phyloP scores from a whole-genome alignment of 2,797 vertebrate species.

The Poeciliopsis infans region DNA sequence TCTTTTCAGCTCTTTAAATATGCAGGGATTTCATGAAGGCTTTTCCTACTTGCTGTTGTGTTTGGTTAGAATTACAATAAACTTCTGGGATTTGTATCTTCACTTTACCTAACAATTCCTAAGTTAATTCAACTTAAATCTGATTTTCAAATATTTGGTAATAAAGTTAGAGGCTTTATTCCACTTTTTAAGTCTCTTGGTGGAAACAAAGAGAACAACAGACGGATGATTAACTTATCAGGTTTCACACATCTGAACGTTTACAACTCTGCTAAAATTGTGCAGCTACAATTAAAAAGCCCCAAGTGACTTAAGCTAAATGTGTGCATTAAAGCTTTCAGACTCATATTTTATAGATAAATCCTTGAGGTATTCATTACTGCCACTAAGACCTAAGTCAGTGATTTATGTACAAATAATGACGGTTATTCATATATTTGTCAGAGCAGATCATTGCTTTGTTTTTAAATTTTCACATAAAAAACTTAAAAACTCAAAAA shows the following conservation, averaged over 20 bases:
- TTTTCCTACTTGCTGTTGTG: conserved; percentile 9
- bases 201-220: conserved; percentile 13
- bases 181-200: conserved; percentile 12
- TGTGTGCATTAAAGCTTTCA: conserved; percentile 40
- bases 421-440: conserved; percentile 39
- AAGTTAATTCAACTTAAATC: not conserved
- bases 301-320: conserved; percentile 40
- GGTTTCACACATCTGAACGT: not conserved
- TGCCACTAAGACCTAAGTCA: conserved; percentile 39
- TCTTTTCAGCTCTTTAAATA: conserved; percentile 28
- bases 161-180: conserved; percentile 5
- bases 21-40: conserved; percentile 15
- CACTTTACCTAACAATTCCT: not conserved
- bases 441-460: conserved; percentile 33
- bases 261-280: conserved; percentile 9
- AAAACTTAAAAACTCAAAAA: conserved; percentile 12
- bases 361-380: conserved; percentile 48
- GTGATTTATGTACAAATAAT: conserved; percentile 34
- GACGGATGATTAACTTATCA: not conserved
- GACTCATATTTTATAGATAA: conserved; percentile 51
- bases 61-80: not conserved
- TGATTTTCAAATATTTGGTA: not conserved
- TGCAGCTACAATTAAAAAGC: conserved; percentile 9
- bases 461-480: conserved; percentile 38
- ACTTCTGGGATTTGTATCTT: not conserved